Conservation (phyloP, 1,140 invertebrate species). For the Dreissena polymorpha region DNA sequence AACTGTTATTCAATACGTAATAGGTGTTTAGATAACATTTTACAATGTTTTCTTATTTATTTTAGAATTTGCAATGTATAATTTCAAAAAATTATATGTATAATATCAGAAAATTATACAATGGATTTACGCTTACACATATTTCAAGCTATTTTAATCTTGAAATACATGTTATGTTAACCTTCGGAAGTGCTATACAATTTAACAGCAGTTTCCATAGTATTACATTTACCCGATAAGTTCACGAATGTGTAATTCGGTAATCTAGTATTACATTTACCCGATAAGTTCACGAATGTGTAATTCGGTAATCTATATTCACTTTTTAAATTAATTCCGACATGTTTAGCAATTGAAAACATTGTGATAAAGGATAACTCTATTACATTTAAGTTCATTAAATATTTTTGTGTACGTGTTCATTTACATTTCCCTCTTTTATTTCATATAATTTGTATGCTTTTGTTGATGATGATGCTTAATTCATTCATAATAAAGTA, state of each 20-base stretch:
- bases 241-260: constrained; percentile 4
- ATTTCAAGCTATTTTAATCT: neutral
- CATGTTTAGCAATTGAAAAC: constrained; percentile 11
- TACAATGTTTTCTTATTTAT: neutral
- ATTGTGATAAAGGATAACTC: constrained; percentile 17
- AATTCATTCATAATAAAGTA: too few species aligned
- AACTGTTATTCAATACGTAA: neutral
- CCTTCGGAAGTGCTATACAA: neutral
- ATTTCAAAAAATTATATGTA: constrained; percentile 5
- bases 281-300: constrained; percentile 5
- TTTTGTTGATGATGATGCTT: too few species aligned
- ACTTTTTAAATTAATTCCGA: neutral
- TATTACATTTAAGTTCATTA: too few species aligned
- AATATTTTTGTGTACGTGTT: too few species aligned
- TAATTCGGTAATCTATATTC: neutral
- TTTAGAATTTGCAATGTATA: neutral
- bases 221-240: constrained; percentile 4
- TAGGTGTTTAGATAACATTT: neutral
- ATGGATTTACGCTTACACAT: neutral
- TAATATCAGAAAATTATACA: constrained; percentile 1
- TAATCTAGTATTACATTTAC: neutral
- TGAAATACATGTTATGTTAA: neutral
- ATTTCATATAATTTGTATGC: too few species aligned
- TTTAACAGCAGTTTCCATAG: neutral
- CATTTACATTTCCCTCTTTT: too few species aligned